Evolutionary conservation across 2,113 vertebrate genomes (phyloP).

Genomic region (Saccopteryx bilineata): DNA sequence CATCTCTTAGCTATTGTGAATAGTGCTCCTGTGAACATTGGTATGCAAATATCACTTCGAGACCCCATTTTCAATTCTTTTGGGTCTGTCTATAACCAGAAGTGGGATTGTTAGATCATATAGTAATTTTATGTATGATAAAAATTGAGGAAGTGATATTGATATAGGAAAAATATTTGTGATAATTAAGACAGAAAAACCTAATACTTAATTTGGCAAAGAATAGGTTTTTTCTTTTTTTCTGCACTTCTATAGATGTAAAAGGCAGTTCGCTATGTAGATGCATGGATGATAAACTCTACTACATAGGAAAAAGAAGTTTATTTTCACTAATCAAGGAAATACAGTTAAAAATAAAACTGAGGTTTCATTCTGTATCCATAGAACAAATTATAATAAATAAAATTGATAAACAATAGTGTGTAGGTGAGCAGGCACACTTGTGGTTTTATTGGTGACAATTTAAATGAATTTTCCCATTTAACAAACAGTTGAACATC

Average conservation of each 20-base stretch:
- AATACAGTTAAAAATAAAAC: not conserved
- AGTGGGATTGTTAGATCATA: too few species aligned
- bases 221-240: not conserved
- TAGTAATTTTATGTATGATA: not conserved
- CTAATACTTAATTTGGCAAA: not conserved
- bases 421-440: not conserved
- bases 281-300: not conserved
- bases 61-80: too few species aligned
- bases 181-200: not conserved
- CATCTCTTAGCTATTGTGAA: too few species aligned
- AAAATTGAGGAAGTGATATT: not conserved
- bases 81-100: too few species aligned
- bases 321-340: slow-evolving; percentile 44
- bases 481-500: not conserved
- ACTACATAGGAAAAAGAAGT: not conserved
- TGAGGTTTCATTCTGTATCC: not conserved
- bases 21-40: too few species aligned
- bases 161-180: not conserved
- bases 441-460: not conserved
- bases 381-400: not conserved
- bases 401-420: not conserved
- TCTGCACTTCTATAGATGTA: not conserved
- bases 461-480: not conserved
- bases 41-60: too few species aligned
- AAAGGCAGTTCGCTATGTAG: not conserved